Percentiles rank a stretch among this genome's conserved stretches.
Evolutionary conservation across 2,888 invertebrate species (phyloP).

Genomic region (Leptopterna dolabrata): DNA sequence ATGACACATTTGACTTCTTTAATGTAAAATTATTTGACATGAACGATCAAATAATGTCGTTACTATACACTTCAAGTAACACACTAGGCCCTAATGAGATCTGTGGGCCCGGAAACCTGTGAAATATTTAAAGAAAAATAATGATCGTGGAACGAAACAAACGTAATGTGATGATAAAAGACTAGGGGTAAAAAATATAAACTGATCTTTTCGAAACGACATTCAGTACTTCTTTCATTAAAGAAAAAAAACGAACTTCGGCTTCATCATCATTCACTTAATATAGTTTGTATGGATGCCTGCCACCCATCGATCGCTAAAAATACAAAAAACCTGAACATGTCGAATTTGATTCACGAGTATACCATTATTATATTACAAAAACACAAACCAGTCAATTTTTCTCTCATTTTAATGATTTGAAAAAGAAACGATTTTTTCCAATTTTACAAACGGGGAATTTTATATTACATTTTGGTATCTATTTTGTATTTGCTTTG

Average conservation of each 20-base stretch:
- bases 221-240: conserved; percentile 12
- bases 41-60: background rate
- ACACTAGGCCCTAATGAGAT: conserved; percentile 51
- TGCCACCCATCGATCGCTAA: background rate
- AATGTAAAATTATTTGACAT: conserved; percentile 3
- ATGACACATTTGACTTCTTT: conserved; percentile 51
- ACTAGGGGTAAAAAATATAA: conserved; percentile 42
- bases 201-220: background rate
- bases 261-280: conserved; percentile 3
- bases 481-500: conserved; percentile 13
- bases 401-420: conserved; percentile 17
- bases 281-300: background rate
- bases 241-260: conserved; percentile 4
- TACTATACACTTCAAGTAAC: conserved; percentile 16
- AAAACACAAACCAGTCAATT: conserved; percentile 37
- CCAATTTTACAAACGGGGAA: background rate
- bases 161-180: conserved; percentile 43
- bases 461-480: conserved; percentile 30
- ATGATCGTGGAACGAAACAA: conserved; percentile 23
- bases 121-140: conserved; percentile 23
- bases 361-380: background rate
- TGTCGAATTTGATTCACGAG: background rate
- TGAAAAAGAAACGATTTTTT: conserved; percentile 17
- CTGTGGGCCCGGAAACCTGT: conserved; percentile 40
- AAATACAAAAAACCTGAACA: background rate